These are phyloP conservation scores for Herpailurus yagouaroundi DNA, from an alignment of 2,113 vertebrate genomes.

Conservation along the genomic window DNA sequence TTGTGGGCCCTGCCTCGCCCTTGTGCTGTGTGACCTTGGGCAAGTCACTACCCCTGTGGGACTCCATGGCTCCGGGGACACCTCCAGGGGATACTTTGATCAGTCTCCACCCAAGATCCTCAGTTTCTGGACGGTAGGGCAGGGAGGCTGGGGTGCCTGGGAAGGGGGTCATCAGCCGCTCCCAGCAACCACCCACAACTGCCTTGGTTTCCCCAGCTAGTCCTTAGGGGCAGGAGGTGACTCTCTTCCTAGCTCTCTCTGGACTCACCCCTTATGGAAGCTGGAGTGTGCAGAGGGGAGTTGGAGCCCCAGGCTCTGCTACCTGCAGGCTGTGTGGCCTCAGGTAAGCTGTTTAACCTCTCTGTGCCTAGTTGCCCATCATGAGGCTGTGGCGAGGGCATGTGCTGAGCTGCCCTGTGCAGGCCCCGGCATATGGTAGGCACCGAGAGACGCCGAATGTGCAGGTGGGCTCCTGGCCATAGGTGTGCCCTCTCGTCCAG, in stretches of 20 bases:
- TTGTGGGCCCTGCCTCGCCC: rapidly evolving
- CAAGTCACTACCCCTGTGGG: neutral
- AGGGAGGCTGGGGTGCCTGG: neutral
- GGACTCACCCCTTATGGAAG: neutral
- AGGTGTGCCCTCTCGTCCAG: neutral
- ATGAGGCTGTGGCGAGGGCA: rapidly evolving
- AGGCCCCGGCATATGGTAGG: neutral
- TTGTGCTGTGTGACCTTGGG: conserved; percentile 1
- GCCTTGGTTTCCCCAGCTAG: neutral
- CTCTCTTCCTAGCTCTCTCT: neutral
- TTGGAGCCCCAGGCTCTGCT: neutral
- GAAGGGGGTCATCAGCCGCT: too few relatives aligned
- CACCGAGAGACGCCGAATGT: neutral
- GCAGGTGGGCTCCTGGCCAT: neutral
- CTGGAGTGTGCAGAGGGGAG: neutral
- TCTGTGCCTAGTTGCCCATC: neutral
- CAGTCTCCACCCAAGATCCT: neutral
- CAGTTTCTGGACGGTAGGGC: neutral
- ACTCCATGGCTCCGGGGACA: neutral
- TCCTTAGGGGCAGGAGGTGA: neutral
- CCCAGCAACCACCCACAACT: neutral
- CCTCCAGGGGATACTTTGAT: neutral
- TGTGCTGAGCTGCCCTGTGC: neutral
- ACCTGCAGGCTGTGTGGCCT: neutral
- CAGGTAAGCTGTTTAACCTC: neutral